phyloP scores from a whole-genome alignment of 2,797 vertebrate species.

The Diplodus puntazzo region DNA sequence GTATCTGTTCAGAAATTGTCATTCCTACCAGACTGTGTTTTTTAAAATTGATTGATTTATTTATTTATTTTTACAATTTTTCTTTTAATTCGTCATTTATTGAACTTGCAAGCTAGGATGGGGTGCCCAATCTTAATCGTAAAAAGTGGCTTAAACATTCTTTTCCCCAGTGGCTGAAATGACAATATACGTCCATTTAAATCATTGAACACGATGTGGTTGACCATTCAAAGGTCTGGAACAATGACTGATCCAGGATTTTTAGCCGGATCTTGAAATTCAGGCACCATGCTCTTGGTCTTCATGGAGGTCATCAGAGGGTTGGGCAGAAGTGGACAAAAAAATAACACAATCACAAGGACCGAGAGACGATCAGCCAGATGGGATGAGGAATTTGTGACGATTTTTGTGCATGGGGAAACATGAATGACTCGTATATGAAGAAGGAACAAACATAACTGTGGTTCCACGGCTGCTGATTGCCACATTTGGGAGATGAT shows the following conservation, averaged over 20 bases:
- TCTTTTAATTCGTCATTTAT: neutral
- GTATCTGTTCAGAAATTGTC: too few species aligned
- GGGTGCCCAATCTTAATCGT: neutral
- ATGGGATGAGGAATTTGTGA: neutral
- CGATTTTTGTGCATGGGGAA: neutral
- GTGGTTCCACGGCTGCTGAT: slow-evolving; percentile 31
- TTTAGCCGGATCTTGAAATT: too few species aligned
- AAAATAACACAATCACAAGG: neutral
- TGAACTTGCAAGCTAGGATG: neutral
- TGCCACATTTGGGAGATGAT: slow-evolving; percentile 37
- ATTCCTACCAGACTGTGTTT: too few species aligned
- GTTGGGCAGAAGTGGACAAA: neutral
- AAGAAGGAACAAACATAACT: slow-evolving; percentile 5
- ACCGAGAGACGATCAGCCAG: neutral
- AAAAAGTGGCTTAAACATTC: too few species aligned
- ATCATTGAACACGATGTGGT: too few species aligned
- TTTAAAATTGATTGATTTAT: neutral
- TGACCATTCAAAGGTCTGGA: too few species aligned
- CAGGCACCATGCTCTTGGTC: neutral
- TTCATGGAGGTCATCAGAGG: neutral
- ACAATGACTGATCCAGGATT: too few species aligned
- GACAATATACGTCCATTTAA: too few species aligned
- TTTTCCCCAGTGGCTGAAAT: too few species aligned
- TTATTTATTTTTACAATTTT: neutral
- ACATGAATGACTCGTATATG: neutral